phyloP scores from a whole-genome alignment of 23 tunicate species.

The Halocynthia aurantium region DNA sequence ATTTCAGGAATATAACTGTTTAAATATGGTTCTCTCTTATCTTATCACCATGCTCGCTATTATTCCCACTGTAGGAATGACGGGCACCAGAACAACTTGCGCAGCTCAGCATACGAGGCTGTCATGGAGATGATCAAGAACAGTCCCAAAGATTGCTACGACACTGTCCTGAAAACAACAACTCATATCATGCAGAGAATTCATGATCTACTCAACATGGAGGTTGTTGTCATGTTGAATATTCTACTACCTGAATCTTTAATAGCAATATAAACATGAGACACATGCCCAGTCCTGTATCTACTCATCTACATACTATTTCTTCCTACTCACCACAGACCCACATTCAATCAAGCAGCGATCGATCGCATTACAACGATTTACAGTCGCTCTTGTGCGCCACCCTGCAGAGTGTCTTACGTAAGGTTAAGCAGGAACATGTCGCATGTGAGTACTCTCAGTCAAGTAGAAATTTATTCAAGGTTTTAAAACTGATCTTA shows the following conservation, averaged over 20 bases:
- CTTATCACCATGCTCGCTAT: not conserved
- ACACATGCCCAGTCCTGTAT: not conserved
- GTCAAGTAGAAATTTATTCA: no score
- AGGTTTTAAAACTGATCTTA: no score
- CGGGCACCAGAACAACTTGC: slow-evolving; percentile 90
- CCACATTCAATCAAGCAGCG: slow-evolving; percentile 73
- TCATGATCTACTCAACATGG: slow-evolving; percentile 76
- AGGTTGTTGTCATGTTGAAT: slow-evolving; percentile 21
- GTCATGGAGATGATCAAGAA: slow-evolving; percentile 99
- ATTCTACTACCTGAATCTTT: no score
- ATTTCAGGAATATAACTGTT: no score
- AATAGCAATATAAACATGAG: no score
- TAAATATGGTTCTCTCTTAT: no score
- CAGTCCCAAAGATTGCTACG: slow-evolving; percentile 93
- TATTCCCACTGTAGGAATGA: slow-evolving; percentile 27
- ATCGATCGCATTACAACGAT: slow-evolving; percentile 88
- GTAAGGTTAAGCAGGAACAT: slow-evolving; percentile 77
- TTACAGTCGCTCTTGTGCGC: slow-evolving; percentile 90
- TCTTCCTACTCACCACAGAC: slow-evolving; percentile 20
- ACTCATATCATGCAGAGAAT: slow-evolving; percentile 81
- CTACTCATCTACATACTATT: no score
- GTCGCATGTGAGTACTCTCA: slow-evolving; percentile 38
- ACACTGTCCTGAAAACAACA: slow-evolving; percentile 87
- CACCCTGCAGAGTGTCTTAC: slow-evolving; percentile 82
- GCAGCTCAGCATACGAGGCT: slow-evolving; percentile 97